Base-by-base conservation (phyloP, 2,888 invertebrate genomes). In the Drosophila anceps region DNA sequence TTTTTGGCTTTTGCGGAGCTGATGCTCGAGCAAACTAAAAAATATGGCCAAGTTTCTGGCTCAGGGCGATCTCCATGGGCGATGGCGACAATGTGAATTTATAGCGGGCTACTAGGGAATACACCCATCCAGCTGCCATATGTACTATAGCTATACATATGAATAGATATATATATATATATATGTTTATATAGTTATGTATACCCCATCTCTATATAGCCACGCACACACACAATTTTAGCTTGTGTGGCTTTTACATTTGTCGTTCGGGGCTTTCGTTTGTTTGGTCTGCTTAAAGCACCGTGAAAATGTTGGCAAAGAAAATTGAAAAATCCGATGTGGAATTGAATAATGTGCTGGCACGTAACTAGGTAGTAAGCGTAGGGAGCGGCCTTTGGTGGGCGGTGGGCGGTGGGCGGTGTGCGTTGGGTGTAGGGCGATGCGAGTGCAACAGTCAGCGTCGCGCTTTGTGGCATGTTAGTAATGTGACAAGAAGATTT, bases 1-100 rank as follows among this genome's bases (percentile, higher is more conserved):
- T 59, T 73, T 87, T 84, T 77, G 73, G 75, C 86, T 76, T 87
- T 82, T 87, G 88, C 66, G 59, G 54, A 69, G 64, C 79, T 67
- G 60, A n/a, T 7, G 44, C 18, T 29, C 35, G 62, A 69, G 77
- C 67, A 88, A 84, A 84, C 81, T 79, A 81, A 85, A 80, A 89
- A 84, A 87, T 89, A 87, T 84, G 89, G 71, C 84, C 88, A 89
- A 89, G 85, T 84, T 73, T 84, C 54, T 88, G 65, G 70, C 89
- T 88, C 81, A 51, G 76, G 72, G 84, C 84, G 84, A 84, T 88
- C 89, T 88, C 68, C 69, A 31, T 43, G 50, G 61, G 59, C 66
- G 63, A 68, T 69, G 75, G 76, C 76, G 80, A 73, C 80, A 82
- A 81, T 87, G 87, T 81, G 89, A 89, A 84, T 84, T 84, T 84